These are phyloP conservation scores for Spisula subtruncata DNA, from an alignment of 2,888 invertebrate genomes.

Conservation along the genomic window DNA sequence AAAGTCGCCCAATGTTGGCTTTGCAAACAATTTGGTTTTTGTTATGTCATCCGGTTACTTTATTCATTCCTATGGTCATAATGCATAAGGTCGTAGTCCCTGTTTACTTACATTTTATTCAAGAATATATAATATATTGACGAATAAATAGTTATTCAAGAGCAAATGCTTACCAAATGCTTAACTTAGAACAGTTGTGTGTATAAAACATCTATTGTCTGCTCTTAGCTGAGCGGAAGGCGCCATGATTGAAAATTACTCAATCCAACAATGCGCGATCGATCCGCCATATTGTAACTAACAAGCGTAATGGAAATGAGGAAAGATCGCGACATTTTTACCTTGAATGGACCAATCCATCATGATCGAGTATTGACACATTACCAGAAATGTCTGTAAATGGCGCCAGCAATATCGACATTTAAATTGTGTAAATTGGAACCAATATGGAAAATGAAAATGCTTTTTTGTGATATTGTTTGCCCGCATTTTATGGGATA, in stretches of 20 bases:
- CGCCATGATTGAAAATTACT: constrained; percentile 35
- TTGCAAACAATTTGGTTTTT: background rate
- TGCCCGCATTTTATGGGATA: background rate
- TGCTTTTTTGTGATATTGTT: background rate
- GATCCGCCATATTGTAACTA: constrained; percentile 47
- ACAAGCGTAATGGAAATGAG: constrained; percentile 24
- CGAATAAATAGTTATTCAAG: constrained; percentile 10
- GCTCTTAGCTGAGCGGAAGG: constrained; percentile 48
- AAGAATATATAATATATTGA: background rate
- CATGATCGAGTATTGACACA: constrained; percentile 26
- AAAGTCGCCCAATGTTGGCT: background rate
- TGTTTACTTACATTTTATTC: constrained; percentile 7
- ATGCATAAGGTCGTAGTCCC: background rate
- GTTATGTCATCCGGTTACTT: constrained; percentile 3
- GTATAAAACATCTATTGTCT: constrained; percentile 36
- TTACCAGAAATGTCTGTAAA: background rate
- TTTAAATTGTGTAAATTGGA: constrained; percentile 3
- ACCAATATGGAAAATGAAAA: background rate
- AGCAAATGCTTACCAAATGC: background rate
- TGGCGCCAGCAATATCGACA: constrained; percentile 20
- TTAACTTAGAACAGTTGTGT: background rate
- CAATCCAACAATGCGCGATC: constrained; percentile 44
- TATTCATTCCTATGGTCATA: background rate
- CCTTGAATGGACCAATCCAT: constrained; percentile 23
- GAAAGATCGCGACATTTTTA: constrained; percentile 16